Evolutionary conservation across 2,797 vertebrate genomes (phyloP), one percentile per base, ranked within the genome.

Genomic region (Siniperca obscura): DNA sequence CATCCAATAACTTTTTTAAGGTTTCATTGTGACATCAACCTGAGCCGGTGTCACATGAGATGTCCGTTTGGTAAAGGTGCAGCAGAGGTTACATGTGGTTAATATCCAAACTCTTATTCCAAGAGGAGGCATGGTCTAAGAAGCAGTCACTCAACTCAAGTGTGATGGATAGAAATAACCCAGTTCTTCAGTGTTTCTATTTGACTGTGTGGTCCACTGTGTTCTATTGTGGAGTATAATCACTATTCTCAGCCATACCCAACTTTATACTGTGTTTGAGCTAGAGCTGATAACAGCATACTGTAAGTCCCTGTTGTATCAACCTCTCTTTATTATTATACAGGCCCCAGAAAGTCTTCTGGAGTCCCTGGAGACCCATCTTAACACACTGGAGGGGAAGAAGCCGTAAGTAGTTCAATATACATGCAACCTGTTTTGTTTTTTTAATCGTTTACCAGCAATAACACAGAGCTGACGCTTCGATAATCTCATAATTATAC

Each of bases 321-420:
- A 76, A 30, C 22, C 42, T 78, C 12, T 84, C 27, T 87, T n/a
- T 84, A 53, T 88, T 84, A 87, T 91, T 87, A 86, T 86, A 53
- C 94, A 99, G 98, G 98, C 98, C 90, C 98, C 98, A 40, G 98
- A 98, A 94, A 99, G 98, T 95, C 97, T 99, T 84, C 96, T 99
- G 94, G 98, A 98, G 93, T 99, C 98, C 50, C 96, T 99, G 90
- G 98, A 99, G 92, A 99, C 99, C 40, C 98, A 99, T 92, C 96
- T 99, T 87, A 99, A 98, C 93, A 99, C 96, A n/a, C 95, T 99
- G 93, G 98, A 99, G 94, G 98, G 98, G 77, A 99, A 97, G 92
- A 99, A 99, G 93, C 95, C 97, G 98, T 99, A 91, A 95, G 96
- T 95, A 62, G 21, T 44, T 70, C 12, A 30, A 71, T 30, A 8